Evolutionary conservation across 2,888 invertebrate genomes (phyloP), one percentile per base, ranked within the genome.

Genomic region (Nasonia oneida): DNA sequence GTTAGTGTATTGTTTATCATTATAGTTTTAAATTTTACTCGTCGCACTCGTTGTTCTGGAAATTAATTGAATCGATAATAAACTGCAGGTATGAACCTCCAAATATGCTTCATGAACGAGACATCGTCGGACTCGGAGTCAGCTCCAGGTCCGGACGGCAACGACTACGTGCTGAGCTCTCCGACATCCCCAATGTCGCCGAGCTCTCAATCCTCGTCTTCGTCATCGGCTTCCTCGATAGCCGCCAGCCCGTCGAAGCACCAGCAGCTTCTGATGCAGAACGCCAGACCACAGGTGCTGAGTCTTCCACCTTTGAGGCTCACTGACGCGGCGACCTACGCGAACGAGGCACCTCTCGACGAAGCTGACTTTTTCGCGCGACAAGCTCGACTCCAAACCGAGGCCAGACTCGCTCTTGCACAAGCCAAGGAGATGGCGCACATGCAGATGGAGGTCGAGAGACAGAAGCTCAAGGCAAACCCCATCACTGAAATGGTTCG

Each of bases 61-160:
- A 42, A 42, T 42, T 6, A 42, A 42, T 42, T 42, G 4, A 37
- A 37, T 47, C 29, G 70, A 18, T 18, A 8, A 14, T 33, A 37
- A 81, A 71, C 84, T 67, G 42, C 93, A 97, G 97, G 97, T 89
- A 98, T 97, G 96, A 98, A 98, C 94, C 96, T 98, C 80, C 98
- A 98, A 95, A 98, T 98, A 91, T 98, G 98, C 95, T 98, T 98
- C 94, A 97, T 98, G 97, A 98, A 98, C 93, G 98, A 98, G 93
- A 97, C 97, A 83, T 96, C 96, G 86, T 97, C 97, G 80, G 97
- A 97, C 93, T 96, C 96, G 90, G 97, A 97, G 93, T 97, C 97
- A 90, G 64, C 37, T 8, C 57, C 42, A 29, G 83, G 70, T 96
- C 96, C 88, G 95, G 81, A 81, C 0, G 47, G 39, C 33, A 47